Percentiles rank a stretch among this genome's conserved stretches.
Conservation (phyloP, 2,888 invertebrate genomes). For the Portevinia maculata region DNA sequence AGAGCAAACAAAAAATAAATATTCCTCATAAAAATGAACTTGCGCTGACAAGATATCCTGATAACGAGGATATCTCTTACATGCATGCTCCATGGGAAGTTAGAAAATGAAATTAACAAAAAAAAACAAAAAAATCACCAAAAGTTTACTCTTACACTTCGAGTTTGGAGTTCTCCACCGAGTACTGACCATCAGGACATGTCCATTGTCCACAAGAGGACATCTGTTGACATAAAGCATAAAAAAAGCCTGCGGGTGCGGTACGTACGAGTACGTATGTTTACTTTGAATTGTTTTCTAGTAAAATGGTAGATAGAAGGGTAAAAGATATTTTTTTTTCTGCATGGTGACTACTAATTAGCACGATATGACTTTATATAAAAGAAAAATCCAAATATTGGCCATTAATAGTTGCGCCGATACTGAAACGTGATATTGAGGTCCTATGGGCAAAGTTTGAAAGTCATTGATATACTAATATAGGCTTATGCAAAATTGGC, state of each 20-base stretch:
- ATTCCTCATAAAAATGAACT: slow-evolving; percentile 41
- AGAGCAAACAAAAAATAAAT: slow-evolving; percentile 15
- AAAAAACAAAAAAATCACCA: slow-evolving; percentile 39
- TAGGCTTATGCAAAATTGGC: too few relatives aligned
- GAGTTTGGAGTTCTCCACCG: slow-evolving; percentile 32
- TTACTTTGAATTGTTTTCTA: slow-evolving; percentile 49
- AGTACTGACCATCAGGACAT: slow-evolving; percentile 57
- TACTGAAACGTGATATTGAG: neutral
- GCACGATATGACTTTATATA: slow-evolving; percentile 7
- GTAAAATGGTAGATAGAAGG: slow-evolving; percentile 22
- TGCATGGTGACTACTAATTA: slow-evolving; percentile 40
- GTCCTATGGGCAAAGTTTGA: too few relatives aligned
- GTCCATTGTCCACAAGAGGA: slow-evolving; percentile 65
- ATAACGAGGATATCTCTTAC: slow-evolving; percentile 71
- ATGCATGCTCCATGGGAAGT: slow-evolving; percentile 52
- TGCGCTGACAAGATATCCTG: slow-evolving; percentile 66
- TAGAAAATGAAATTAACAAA: slow-evolving; percentile 33
- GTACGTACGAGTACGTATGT: slow-evolving; percentile 19
- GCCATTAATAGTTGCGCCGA: neutral
- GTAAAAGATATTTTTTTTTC: slow-evolving; percentile 16
- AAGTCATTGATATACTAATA: too few relatives aligned
- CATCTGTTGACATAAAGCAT: slow-evolving; percentile 71
- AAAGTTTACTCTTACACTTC: slow-evolving; percentile 60
- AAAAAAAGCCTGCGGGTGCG: slow-evolving; percentile 64
- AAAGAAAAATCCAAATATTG: neutral